Percentiles rank a stretch among this genome's conserved stretches.
phyloP scores from a whole-genome alignment of 2,113 vertebrate species.

The Rutilus rutilus region DNA sequence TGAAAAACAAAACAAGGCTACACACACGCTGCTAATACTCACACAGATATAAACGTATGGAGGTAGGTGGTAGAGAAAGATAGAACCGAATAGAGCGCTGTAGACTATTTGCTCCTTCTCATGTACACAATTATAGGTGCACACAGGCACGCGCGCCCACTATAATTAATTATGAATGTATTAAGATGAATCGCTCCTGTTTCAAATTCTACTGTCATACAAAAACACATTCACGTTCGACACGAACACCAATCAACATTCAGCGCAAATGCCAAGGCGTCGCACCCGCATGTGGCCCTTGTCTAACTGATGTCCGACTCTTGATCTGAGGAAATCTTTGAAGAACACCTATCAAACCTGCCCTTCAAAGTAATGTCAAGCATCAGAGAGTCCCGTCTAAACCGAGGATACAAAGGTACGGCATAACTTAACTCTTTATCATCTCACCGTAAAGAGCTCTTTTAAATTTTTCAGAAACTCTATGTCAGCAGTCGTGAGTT shows the following conservation, averaged over 20 bases:
- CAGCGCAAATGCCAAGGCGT: conserved; percentile 59
- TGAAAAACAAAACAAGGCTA: conserved; percentile 10
- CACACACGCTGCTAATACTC: background rate
- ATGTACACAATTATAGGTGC: conserved; percentile 5
- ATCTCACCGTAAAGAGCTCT: background rate
- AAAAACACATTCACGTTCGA: conserved; percentile 68
- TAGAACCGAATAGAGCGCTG: background rate
- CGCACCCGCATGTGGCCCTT: conserved; percentile 34
- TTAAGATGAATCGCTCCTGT: conserved; percentile 78
- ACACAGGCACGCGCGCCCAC: conserved; percentile 65
- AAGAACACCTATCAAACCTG: conserved; percentile 77
- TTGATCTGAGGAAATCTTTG: conserved; percentile 77
- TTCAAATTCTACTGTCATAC: conserved; percentile 76
- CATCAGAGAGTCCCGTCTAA: conserved; percentile 47
- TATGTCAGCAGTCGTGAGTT: background rate
- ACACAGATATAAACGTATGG: conserved; percentile 12
- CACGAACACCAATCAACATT: conserved; percentile 77
- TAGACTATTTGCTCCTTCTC: conserved; percentile 9
- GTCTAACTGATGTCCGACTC: conserved; percentile 42
- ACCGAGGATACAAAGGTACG: conserved; percentile 4
- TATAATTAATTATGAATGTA: conserved; percentile 79
- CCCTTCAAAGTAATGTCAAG: conserved; percentile 50
- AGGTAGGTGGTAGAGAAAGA: conserved; percentile 18
- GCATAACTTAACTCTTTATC: conserved; percentile 23
- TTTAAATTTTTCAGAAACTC: conserved; percentile 31